Evolutionary conservation across 2,888 invertebrate species (phyloP).

Genomic region (Scaptomyza polygonia): DNA sequence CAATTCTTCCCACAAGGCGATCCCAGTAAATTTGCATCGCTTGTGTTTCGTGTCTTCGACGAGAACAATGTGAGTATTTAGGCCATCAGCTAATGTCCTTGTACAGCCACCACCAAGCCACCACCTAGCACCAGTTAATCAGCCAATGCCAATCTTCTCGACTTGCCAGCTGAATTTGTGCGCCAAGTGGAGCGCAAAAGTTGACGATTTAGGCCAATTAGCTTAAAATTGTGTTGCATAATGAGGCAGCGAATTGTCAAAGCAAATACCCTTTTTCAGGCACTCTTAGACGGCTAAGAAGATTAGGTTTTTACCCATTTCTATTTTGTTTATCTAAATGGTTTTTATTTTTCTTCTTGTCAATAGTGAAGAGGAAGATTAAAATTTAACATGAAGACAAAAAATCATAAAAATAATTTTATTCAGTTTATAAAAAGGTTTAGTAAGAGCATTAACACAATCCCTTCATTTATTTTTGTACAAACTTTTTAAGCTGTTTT

Average conservation of each 20-base stretch:
- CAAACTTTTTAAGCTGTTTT: too few species aligned
- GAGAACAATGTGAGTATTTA: conserved; percentile 96
- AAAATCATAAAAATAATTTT: too few species aligned
- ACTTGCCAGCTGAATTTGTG: conserved; percentile 38
- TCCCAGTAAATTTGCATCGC: conserved; percentile 98
- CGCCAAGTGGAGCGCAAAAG: conserved; percentile 53
- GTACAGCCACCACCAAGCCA: neutral
- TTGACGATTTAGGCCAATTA: conserved; percentile 62
- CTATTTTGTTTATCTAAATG: too few species aligned
- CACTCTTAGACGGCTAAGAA: too few species aligned
- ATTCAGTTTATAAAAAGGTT: too few species aligned
- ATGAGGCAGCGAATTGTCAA: neutral
- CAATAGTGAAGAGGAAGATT: too few species aligned
- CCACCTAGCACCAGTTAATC: neutral
- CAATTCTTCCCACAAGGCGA: conserved; percentile 99
- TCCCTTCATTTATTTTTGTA: neutral
- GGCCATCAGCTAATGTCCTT: conserved; percentile 33
- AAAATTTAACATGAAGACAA: too few species aligned
- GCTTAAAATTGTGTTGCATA: conserved; percentile 29
- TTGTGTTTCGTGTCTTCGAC: conserved; percentile 99
- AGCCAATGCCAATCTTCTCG: conserved; percentile 22
- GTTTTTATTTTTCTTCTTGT: too few species aligned
- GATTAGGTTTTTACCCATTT: too few species aligned
- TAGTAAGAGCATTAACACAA: too few species aligned
- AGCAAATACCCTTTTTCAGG: neutral